Conservation (phyloP, 2,888 invertebrate species). For the Drosophila putrida region DNA sequence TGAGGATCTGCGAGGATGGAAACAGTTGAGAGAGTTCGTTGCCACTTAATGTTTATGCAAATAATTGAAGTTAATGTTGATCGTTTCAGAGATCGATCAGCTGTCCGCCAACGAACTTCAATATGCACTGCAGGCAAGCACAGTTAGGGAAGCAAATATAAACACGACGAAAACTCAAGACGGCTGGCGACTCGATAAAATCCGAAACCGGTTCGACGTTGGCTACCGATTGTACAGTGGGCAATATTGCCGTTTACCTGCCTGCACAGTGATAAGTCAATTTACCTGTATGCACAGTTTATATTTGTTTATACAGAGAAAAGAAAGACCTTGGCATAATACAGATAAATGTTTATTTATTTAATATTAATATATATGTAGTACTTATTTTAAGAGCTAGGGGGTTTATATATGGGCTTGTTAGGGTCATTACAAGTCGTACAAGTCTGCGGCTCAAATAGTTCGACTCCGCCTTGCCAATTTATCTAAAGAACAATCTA, state of each 20-base stretch:
- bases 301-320: neutral
- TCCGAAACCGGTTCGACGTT: slow-evolving; percentile 48
- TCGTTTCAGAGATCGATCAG: slow-evolving; percentile 39
- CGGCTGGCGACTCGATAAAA: slow-evolving; percentile 18
- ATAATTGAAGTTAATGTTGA: slow-evolving; percentile 4
- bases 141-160: neutral
- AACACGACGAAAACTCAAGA: slow-evolving; percentile 33
- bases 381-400: slow-evolving; percentile 52
- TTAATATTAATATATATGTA: slow-evolving; percentile 36
- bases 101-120: slow-evolving; percentile 27
- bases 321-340: neutral
- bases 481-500: slow-evolving; percentile 62
- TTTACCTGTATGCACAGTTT: neutral
- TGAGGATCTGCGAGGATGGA: slow-evolving; percentile 14
- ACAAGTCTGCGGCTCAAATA: slow-evolving; percentile 23
- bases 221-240: slow-evolving; percentile 22
- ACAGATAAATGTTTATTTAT: slow-evolving; percentile 43
- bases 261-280: slow-evolving; percentile 10
- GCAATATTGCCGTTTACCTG: neutral
- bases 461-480: slow-evolving; percentile 54
- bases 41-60: slow-evolving; percentile 15
- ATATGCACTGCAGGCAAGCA: slow-evolving; percentile 25
- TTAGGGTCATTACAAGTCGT: slow-evolving; percentile 30
- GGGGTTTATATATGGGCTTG: slow-evolving; percentile 36
- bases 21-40: slow-evolving; percentile 16